Evolutionary conservation across 2,113 vertebrate species (phyloP), one percentile per base, ranked within the genome.

Genomic region (Microcebus jonahi): DNA sequence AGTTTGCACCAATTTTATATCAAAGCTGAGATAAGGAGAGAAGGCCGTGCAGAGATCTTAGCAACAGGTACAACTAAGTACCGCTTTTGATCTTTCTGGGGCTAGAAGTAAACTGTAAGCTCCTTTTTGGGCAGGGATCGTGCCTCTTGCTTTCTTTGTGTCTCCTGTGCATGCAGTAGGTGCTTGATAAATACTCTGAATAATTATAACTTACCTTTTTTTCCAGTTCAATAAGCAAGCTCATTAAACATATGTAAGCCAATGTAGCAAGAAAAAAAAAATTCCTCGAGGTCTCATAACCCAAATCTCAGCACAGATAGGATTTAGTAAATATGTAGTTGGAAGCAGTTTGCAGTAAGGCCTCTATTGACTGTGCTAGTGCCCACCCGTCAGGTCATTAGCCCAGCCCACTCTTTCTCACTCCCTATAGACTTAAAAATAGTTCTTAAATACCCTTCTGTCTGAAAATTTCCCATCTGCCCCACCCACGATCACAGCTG

Each of bases 391-490:
- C 48, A 31, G 61, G 45, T 81, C 88, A 80, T 96, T 85, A 90
- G 29, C 11, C 21, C 65, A 42, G 13, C 76, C 79, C 14, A 57
- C 70, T 90, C 84, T 65, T 92, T 91, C 87, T 96, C 70, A 67
- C 25, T 77, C 73, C 21, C 39, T 76, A 2, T 27, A 91, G 31
- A 11, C 45, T 70, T 82, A 68, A 84, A 97, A 87, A 87, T 71
- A 75, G 50, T 94, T 88, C 50, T 92, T 88, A 82, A 92, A 57
- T 76, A 90, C 31, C 17, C 48, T 90, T 94, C 39, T 48, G 61
- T 94, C 10, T 97, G 88, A 95, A 96, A 90, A 90, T 73, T 63
- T 83, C 76, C 84, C 81, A 68, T 82, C 71, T 92, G 53, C 48
- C 68, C 57, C 83, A 86, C 36, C 87, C 75, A 92, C 9, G 3